A percentile compares a stretch with the other conserved stretches of the same genome.
Conservation (phyloP, 2,113 vertebrate species). For the Nycticryphes semicollaris region DNA sequence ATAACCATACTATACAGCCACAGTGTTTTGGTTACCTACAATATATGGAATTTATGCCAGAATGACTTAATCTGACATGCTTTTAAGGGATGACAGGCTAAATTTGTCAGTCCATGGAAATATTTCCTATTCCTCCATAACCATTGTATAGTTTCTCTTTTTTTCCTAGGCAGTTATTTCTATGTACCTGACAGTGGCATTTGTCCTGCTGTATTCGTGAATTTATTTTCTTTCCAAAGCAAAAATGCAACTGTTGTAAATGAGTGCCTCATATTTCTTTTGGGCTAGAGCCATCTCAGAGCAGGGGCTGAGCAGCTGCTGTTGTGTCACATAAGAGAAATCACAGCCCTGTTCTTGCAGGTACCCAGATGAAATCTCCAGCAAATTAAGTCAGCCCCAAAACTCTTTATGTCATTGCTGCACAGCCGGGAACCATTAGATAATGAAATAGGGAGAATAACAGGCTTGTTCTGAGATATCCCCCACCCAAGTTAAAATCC, state of each 20-base stretch:
- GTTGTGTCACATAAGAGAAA: neutral
- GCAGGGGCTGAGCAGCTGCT: constrained; percentile 24
- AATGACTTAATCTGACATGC: neutral
- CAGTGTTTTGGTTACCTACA: neutral
- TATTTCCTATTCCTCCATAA: neutral
- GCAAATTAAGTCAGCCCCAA: constrained; percentile 15
- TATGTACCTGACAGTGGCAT: neutral
- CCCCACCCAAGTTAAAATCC: neutral
- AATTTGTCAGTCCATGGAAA: neutral
- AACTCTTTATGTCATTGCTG: neutral
- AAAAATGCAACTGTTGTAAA: neutral
- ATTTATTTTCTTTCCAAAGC: constrained; percentile 7
- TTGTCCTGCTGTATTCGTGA: neutral
- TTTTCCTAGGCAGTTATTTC: neutral
- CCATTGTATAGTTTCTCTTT: neutral
- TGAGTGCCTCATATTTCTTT: neutral
- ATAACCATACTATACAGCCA: neutral
- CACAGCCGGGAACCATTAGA: neutral
- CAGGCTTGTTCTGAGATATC: neutral
- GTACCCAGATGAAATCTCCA: neutral
- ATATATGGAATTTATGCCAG: neutral
- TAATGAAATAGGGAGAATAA: constrained; percentile 1
- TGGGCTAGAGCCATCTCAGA: neutral
- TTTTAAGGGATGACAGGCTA: neutral
- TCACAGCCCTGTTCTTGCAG: neutral